Evolutionary conservation across 1,140 invertebrate species (phyloP), one percentile per base, ranked within the genome.

Genomic region (Proctacanthus coquilletti): DNA sequence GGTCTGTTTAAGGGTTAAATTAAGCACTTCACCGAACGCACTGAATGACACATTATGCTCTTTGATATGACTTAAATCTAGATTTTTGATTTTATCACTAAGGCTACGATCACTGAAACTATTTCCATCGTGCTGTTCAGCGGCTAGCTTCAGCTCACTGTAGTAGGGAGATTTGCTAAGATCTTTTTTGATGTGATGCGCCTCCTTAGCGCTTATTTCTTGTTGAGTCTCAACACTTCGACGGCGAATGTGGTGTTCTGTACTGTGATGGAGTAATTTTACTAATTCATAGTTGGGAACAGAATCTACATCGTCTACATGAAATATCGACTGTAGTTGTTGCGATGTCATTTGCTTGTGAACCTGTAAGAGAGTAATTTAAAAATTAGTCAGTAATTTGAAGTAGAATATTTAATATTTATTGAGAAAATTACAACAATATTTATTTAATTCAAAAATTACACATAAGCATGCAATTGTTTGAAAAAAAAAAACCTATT

Each of bases 301-400:
- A 58, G 73, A 66, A 49, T 77, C 70, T 53, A 79, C 74, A 53
- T 70, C 65, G 41, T 80, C 77, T 36, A 83, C 80, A 60, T 86
- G 81, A 64, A 88, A 88, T 40, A 84, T 74, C 48, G 69, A 74
- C 51, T 73, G 66, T 53, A 85, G 66, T 65, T 88, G 81, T 42
- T 81, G 76, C 52, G 70, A 57, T 43, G 79, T 78, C 84, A 88
- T 86, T 52, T 80, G 74, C 63, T 80, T 75, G 67, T 88, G 84
- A 57, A 85, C 70, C 80, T 83, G 70, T 27, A 71, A 73, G n/a
- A n/a, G n/a, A 56, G 61, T 60, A 45, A 50, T 47, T 27, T 27
- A 27, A 27, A n/a, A n/a, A n/a, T n/a, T n/a, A n/a, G n/a, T n/a
- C n/a, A n/a, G n/a, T n/a, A n/a, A n/a, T n/a, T n/a, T n/a, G n/a